Conservation (phyloP, 2,888 invertebrate genomes). For the Crepidodera aurea region DNA sequence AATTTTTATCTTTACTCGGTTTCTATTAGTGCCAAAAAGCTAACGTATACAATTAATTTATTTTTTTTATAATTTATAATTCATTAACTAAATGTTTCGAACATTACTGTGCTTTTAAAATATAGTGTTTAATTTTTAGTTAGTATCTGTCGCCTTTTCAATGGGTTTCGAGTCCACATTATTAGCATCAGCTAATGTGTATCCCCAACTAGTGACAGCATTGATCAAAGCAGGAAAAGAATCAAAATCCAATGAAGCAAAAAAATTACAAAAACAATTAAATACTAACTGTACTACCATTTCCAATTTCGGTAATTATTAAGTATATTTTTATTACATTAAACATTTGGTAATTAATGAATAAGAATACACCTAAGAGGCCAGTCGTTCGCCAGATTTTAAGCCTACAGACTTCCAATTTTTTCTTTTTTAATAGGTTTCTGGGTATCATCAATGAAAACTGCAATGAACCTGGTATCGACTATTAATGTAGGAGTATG, state of each 20-base stretch:
- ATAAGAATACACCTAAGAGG: no score
- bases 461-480: constrained; percentile 70
- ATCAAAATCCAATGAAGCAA: constrained; percentile 63
- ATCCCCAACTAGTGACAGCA: constrained; percentile 67
- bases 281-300: constrained; percentile 62
- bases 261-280: constrained; percentile 64
- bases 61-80: no score
- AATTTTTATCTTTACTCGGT: no score
- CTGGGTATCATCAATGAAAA: constrained; percentile 77
- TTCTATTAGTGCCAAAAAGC: no score
- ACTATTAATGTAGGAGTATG: constrained; percentile 71
- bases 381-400: no score
- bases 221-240: constrained; percentile 65
- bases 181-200: constrained; percentile 73
- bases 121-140: constrained; percentile 60
- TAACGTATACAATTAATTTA: no score
- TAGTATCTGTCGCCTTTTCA: constrained; percentile 71
- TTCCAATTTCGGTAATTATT: constrained; percentile 63
- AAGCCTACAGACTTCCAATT: no score
- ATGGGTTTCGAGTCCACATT: constrained; percentile 78
- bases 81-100: no score
- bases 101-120: no score
- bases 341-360: no score
- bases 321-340: background rate
- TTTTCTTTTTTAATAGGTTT: no score